Evolutionary conservation across 64 coral and sea anemone species (phyloP), one percentile per base, ranked within the genome.

Genomic region (Exaiptasia diaphana): DNA sequence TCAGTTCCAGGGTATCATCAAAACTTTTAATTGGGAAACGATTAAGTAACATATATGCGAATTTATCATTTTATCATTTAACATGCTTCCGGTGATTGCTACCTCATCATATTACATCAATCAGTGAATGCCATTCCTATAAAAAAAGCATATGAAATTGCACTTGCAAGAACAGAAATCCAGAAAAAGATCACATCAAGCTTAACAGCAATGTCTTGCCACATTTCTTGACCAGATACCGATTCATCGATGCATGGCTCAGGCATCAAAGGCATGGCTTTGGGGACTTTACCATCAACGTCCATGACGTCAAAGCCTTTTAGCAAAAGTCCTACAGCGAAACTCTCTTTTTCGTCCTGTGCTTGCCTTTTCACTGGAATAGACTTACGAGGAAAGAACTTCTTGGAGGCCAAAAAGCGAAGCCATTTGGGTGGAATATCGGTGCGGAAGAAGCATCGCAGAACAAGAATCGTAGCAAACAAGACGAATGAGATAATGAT

Each of bases 161-260:
- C 3, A 0, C 36, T 28, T 25, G 32, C 4, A 4, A 79, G 2
- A 31, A 69, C 17, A 9, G 53, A 82, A 6, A 82, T 13, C 18
- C 28, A 24, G 23, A 82, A 82, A 69, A 82, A 82, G 12, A 82
- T 18, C 13, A 64, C 56, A 82, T 82, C 79, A 6, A 82, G 41
- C 10, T 52, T 82, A 23, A 21, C 5, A 22, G 79, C 64, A 5
- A 82, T 42, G 52, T 70, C 50, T 12, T 82, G n/a, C 10, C 49
- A 52, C 49, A 10, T 52, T 52, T 12, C 10, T 17, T 3, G 39
- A 17, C 33, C 33, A 22, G 37, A 60, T 38, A 11, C 35, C 22
- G 6, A 27, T 27, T 13, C 48, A 41, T 20, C n/a, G 14, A 42
- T 73, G 20, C 27, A 73, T 29, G 69, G 69, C 3, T 57, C 23